phyloP scores from a whole-genome alignment of 37 sponge, comb jelly and placozoan species.

The Crambe crambe region DNA sequence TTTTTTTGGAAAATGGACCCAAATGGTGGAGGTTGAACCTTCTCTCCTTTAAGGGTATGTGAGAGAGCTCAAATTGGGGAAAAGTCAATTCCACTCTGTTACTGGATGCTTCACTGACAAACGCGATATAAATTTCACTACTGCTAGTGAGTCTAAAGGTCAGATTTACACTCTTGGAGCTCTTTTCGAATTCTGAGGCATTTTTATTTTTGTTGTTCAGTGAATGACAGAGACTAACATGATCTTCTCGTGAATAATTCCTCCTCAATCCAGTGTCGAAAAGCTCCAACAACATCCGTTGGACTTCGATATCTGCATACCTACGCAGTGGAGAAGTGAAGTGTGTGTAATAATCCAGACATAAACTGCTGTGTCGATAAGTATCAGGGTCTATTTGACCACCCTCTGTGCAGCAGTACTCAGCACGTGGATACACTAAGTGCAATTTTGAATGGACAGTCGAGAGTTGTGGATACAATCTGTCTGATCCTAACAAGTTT shows the following conservation, averaged over 20 bases:
- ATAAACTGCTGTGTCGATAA: slow-evolving; percentile 41
- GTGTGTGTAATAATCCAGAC: slow-evolving; percentile 53
- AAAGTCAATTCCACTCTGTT: slow-evolving; percentile 8
- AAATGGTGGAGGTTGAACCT: not conserved
- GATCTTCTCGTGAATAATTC: not conserved
- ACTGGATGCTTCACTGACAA: not conserved
- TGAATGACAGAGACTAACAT: slow-evolving; percentile 1
- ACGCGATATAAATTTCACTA: slow-evolving; percentile 22
- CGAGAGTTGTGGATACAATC: slow-evolving; percentile 53
- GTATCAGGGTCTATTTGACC: slow-evolving; percentile 5
- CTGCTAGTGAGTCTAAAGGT: slow-evolving; percentile 12
- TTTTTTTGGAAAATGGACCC: not conserved
- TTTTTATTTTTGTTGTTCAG: slow-evolving; percentile 24
- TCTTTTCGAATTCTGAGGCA: slow-evolving; percentile 48
- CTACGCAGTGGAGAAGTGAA: slow-evolving; percentile 75
- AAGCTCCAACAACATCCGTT: slow-evolving; percentile 28
- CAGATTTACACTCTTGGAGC: not conserved
- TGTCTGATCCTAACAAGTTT: slow-evolving; percentile 11
- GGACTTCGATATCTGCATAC: slow-evolving; percentile 63
- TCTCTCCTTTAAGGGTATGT: not conserved
- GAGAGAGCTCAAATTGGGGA: not conserved
- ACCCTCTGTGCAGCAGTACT: slow-evolving; percentile 39
- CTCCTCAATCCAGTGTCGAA: not conserved
- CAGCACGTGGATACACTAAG: slow-evolving; percentile 7
- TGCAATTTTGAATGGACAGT: slow-evolving; percentile 1